phyloP scores from a whole-genome alignment of 2,888 invertebrate species.

The Microdon myrmicae region DNA sequence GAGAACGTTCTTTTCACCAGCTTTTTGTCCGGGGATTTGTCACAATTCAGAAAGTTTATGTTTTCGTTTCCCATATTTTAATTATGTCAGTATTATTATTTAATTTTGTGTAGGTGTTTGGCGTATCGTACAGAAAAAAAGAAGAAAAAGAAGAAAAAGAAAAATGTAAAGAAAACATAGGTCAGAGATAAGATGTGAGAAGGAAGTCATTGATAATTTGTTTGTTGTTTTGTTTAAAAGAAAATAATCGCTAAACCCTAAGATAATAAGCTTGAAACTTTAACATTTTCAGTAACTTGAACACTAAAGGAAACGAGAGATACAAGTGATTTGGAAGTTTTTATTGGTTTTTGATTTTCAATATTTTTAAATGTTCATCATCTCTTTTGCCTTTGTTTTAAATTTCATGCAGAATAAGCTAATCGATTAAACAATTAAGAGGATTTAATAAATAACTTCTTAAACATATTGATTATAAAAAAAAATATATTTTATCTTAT shows the following conservation, averaged over 20 bases:
- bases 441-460: constrained; percentile 26
- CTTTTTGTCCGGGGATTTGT: too few relatives aligned
- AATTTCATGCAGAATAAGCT: constrained; percentile 48
- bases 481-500: constrained; percentile 28
- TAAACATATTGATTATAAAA: constrained; percentile 14
- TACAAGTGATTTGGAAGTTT: constrained; percentile 37
- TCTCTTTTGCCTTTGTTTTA: constrained; percentile 8
- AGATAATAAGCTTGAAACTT: constrained; percentile 43
- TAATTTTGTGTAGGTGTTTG: constrained; percentile 38
- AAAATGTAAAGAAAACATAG: constrained; percentile 54
- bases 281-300: constrained; percentile 34
- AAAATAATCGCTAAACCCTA: constrained; percentile 33
- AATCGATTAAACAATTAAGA: constrained; percentile 40
- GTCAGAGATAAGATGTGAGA: constrained; percentile 49
- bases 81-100: constrained; percentile 29
- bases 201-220: constrained; percentile 24
- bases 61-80: constrained; percentile 6
- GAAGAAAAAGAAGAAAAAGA: constrained; percentile 61
- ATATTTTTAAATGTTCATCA: constrained; percentile 4
- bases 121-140: too few relatives aligned
- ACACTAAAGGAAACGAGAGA: constrained; percentile 36
- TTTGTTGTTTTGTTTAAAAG: constrained; percentile 22
- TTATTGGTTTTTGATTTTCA: constrained; percentile 25
- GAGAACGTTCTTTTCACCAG: constrained; percentile 85
- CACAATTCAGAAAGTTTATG: constrained; percentile 16